Conservation (phyloP, 2,888 invertebrate species). For the Melanotus villosus region DNA sequence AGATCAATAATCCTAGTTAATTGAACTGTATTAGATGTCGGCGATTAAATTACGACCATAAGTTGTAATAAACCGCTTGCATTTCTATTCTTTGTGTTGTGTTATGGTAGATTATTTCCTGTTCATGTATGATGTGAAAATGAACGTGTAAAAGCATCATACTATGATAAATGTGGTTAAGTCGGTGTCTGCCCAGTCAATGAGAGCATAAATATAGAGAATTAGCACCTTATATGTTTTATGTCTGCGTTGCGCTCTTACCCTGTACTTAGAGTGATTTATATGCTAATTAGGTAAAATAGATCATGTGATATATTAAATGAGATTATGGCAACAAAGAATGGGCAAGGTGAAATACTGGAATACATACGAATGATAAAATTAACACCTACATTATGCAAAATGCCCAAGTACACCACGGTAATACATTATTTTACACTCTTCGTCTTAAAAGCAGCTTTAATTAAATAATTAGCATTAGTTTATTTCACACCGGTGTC, state of each 20-base stretch:
- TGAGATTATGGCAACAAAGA: conserved; percentile 12
- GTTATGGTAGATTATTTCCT: conserved; percentile 19
- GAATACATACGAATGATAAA: background rate
- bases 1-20: conserved; percentile 6
- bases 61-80: conserved; percentile 2
- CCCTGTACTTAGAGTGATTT: conserved; percentile 49
- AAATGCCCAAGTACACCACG: too few species aligned
- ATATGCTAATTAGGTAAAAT: conserved; percentile 46
- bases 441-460: background rate
- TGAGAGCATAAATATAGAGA: conserved; percentile 50
- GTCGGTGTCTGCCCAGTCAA: conserved; percentile 45
- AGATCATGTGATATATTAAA: conserved; percentile 16
- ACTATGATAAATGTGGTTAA: conserved; percentile 42
- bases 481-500: too few species aligned
- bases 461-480: background rate
- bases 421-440: background rate
- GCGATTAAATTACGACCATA: conserved; percentile 5
- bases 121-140: conserved; percentile 34
- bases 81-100: conserved; percentile 13
- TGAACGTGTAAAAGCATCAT: conserved; percentile 39
- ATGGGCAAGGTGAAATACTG: background rate
- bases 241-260: conserved; percentile 28
- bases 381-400: conserved; percentile 12
- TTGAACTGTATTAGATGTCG: conserved; percentile 22
- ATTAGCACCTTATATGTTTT: conserved; percentile 51